These are phyloP conservation scores for Hypomecis punctinalis DNA, from an alignment of 2,888 invertebrate species.

Conservation along the genomic window DNA sequence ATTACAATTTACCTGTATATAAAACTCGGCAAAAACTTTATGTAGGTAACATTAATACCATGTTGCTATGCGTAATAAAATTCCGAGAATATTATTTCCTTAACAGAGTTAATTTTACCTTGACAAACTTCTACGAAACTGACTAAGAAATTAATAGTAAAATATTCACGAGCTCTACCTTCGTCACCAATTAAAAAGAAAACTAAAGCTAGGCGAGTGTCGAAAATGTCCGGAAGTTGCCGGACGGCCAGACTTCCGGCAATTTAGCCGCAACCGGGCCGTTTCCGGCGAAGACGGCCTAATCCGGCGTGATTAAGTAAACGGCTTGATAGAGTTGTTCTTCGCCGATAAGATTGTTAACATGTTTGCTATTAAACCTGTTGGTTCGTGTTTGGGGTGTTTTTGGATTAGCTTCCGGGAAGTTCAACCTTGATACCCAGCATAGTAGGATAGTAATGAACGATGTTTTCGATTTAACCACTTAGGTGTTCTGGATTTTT, in stretches of 20 bases:
- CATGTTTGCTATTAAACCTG: slow-evolving; percentile 14
- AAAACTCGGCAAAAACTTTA: background rate
- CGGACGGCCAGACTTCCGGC: slow-evolving; percentile 65
- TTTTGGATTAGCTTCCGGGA: background rate
- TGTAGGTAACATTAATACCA: no score
- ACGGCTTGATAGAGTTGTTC: slow-evolving; percentile 38
- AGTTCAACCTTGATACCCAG: no score
- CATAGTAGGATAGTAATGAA: no score
- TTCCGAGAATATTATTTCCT: background rate
- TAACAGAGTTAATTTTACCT: background rate
- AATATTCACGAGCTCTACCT: slow-evolving; percentile 11
- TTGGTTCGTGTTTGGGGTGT: slow-evolving; percentile 9
- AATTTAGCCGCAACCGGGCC: slow-evolving; percentile 55
- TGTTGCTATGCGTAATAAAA: background rate
- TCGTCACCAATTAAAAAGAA: slow-evolving; percentile 27
- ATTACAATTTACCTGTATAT: no score
- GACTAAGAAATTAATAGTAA: slow-evolving; percentile 3
- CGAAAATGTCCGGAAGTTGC: slow-evolving; percentile 50
- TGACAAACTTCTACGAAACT: background rate
- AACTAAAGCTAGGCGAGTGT: slow-evolving; percentile 34
- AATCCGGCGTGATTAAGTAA: slow-evolving; percentile 47
- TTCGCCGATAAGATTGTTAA: slow-evolving; percentile 31
- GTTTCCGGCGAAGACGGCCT: slow-evolving; percentile 50
- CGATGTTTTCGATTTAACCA: no score
- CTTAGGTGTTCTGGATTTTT: no score